phyloP scores from a whole-genome alignment of 2,113 vertebrate species.

The Elephantulus edwardii region DNA sequence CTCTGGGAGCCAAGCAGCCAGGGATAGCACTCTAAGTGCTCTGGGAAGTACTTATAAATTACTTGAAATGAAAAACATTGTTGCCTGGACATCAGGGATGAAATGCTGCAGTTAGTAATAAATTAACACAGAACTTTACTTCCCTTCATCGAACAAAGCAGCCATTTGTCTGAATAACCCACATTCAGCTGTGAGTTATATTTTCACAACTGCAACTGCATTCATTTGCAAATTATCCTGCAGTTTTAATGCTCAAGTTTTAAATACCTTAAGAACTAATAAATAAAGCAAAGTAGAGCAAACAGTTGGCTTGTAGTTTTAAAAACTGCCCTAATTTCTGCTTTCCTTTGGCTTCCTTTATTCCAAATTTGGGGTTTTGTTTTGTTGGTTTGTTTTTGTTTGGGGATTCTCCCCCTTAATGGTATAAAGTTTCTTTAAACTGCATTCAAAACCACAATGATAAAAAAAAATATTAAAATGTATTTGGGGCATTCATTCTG shows the following conservation, averaged over 20 bases:
- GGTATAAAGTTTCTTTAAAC: slow-evolving; percentile 84
- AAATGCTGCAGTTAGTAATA: slow-evolving; percentile 97
- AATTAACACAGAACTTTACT: slow-evolving; percentile 93
- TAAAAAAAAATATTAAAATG: slow-evolving; percentile 76
- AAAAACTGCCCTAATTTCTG: slow-evolving; percentile 89
- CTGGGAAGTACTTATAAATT: slow-evolving; percentile 91
- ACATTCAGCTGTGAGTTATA: slow-evolving; percentile 94
- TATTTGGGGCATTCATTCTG: slow-evolving; percentile 75
- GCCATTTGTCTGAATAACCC: slow-evolving; percentile 92
- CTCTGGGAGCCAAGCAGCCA: slow-evolving; percentile 85
- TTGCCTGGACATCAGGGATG: slow-evolving; percentile 96
- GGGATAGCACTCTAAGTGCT: slow-evolving; percentile 88
- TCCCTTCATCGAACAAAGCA: slow-evolving; percentile 88
- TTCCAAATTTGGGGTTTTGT: no score
- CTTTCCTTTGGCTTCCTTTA: slow-evolving; percentile 77
- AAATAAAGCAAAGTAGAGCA: slow-evolving; percentile 92
- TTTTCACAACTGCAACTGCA: slow-evolving; percentile 95
- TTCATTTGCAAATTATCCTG: slow-evolving; percentile 98
- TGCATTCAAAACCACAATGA: slow-evolving; percentile 31
- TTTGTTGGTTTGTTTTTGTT: no score
- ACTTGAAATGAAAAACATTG: slow-evolving; percentile 92
- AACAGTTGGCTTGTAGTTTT: slow-evolving; percentile 91
- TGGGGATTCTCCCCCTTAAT: slow-evolving; percentile 71
- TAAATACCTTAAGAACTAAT: slow-evolving; percentile 95
- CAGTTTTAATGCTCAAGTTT: slow-evolving; percentile 93